Evolutionary conservation across 1,140 invertebrate species (phyloP), one percentile per base, ranked within the genome.

Genomic region (Apolygus lucorum): DNA sequence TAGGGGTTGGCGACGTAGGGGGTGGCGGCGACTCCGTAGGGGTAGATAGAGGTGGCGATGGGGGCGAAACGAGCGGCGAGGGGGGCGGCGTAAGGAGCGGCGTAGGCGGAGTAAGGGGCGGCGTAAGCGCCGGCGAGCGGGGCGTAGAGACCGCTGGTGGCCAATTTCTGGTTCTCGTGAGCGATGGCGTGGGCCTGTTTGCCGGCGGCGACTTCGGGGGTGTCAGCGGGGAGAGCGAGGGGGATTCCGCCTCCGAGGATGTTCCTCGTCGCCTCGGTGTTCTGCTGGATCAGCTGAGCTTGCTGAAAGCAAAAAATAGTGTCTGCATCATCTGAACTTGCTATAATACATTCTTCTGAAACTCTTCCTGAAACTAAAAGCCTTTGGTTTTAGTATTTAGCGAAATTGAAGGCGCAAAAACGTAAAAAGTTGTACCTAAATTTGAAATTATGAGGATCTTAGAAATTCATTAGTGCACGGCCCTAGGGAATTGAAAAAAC

Each of bases 1-100:
- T 22, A 21, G 21, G 62, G 83, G 66, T 82, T 81, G 65, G 85
- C 85, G 73, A 85, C 83, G 28, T 82, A 81, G 22, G 83, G 83
- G 1, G 84, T 69, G 13, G 71, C 70, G 34, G 71, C 71, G 52
- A 25, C n/a, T n/a, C 68, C 72, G 69, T 72, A 63, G 42, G 49
- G 28, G 27, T 27, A 26, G 29, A n/a, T n/a, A n/a, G n/a, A n/a
- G n/a, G n/a, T n/a, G n/a, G 59, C 28, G 64, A 26, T 4, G 49
- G 52, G 29, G 42, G 68, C 34, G 17, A 11, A 49, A 49, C 34
- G 64, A 52, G 63, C 52, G 2, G 34, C 68, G 62, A 54, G 26
- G 34, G 63, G 63, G 52, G 42, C 29, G 63, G 68, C 62, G 42
- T 22, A 8, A 26, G 62, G 24, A 24, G 67, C 52, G 27, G 67